Base-by-base conservation (phyloP, 2,888 invertebrate species). In the Caenorhabditis japonica region DNA sequence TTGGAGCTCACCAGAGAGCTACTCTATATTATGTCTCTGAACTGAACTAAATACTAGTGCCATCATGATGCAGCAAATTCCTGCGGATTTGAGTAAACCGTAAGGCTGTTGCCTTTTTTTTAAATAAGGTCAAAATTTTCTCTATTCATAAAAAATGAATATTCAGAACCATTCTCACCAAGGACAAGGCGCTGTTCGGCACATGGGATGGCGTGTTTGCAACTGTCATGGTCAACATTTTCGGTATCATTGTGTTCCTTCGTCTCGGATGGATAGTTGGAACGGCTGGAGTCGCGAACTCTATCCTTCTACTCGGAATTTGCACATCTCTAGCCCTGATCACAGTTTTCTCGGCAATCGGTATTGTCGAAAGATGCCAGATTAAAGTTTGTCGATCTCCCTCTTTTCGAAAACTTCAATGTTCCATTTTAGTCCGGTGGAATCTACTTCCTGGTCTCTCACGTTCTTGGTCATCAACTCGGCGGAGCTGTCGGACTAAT, bases 181-280 rank as follows among this genome's bases (percentile, higher is more conserved):
- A 94, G 33, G 94, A 96, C 89, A 95, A 95, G 34, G 93, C 96
- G 58, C 90, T 96, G 55, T 97, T 97, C 90, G 96, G 97, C 13
- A 95, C 95, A 0, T 97, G 94, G 94, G 97, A 97, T 89, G 97
- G 97, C 77, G 97, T 97, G 7, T 97, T 96, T 88, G 95, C 96
- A 60, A 95, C 96, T 55, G 96, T 95, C 88, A 92, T 97, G 85
- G 95, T 97, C 87, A 97, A 97, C 89, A 94, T 97, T 68, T 95
- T 97, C 90, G 96, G 97, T 86, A 96, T 97, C 0, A 95, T 97
- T 88, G 95, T 97, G 72, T 97, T 97, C 89, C 90, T 97, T 70
- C 91, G 97, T 84, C 94, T 95, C 74, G 97, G 97, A 76, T 97
- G 97, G 97, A 94, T 97, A 87, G 96, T 97, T 55, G 90, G 90